A percentile compares a stretch with the other conserved stretches of the same genome.
phyloP scores from a whole-genome alignment of 2,797 vertebrate genomes.

The Lateolabrax maculatus region DNA sequence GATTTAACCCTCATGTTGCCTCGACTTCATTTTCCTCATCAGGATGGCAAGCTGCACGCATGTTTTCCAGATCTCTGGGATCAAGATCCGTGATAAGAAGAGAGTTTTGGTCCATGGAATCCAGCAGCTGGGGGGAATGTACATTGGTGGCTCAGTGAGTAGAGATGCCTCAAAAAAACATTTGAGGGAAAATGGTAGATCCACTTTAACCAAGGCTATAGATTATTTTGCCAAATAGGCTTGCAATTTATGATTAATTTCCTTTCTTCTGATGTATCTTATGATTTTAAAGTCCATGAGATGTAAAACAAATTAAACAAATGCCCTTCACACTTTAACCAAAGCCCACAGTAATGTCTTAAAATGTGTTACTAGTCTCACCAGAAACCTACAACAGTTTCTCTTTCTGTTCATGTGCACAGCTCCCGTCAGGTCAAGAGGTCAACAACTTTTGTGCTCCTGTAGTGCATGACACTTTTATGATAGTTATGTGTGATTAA shows the following conservation, averaged over 20 bases:
- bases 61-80: slow-evolving; percentile 80
- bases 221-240: background rate
- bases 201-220: background rate
- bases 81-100: slow-evolving; percentile 79
- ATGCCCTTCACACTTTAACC: background rate
- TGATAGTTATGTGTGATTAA: background rate
- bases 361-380: background rate
- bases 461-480: background rate
- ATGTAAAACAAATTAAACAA: background rate
- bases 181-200: background rate
- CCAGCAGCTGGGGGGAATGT: slow-evolving; percentile 77
- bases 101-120: slow-evolving; percentile 78
- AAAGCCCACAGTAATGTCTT: no score
- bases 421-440: background rate
- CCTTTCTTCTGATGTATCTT: background rate
- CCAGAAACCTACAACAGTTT: background rate
- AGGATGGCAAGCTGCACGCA: slow-evolving; percentile 74
- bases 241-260: background rate
- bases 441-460: background rate
- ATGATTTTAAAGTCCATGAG: background rate
- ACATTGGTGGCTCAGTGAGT: slow-evolving; percentile 86
- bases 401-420: background rate
- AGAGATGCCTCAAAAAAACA: background rate
- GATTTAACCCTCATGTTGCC: background rate
- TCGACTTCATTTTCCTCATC: background rate